A percentile compares a stretch with the other conserved stretches of the same genome.
Conservation (phyloP, 2,888 invertebrate genomes). For the Idaea dimidiata region DNA sequence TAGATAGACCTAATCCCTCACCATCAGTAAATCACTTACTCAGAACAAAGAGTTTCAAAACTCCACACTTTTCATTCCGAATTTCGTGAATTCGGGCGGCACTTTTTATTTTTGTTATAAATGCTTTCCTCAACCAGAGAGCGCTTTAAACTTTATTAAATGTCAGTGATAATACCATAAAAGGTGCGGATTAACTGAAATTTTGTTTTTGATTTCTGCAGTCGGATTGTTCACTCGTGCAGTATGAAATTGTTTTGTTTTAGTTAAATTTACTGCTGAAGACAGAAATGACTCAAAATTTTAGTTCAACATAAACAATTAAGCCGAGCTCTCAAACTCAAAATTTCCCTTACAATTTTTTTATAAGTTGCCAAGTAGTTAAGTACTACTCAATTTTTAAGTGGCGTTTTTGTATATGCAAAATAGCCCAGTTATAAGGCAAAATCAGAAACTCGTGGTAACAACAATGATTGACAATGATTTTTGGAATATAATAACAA, state of each 20-base stretch:
- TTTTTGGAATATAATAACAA: too few species aligned
- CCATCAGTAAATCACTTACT: slow-evolving; percentile 37
- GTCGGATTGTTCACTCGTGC: background rate
- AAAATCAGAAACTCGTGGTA: too few species aligned
- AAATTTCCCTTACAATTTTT: too few species aligned
- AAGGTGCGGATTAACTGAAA: background rate
- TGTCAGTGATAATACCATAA: background rate
- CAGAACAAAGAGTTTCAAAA: slow-evolving; percentile 33
- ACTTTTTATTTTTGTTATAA: slow-evolving; percentile 26
- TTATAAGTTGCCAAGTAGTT: too few species aligned
- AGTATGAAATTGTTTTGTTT: background rate
- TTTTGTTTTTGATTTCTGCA: background rate
- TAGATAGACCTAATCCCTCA: slow-evolving; percentile 30
- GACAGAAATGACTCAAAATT: too few species aligned
- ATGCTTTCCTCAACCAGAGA: slow-evolving; percentile 16
- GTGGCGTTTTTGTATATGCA: too few species aligned
- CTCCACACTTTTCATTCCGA: slow-evolving; percentile 26
- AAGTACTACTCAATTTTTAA: too few species aligned
- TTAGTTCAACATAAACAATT: too few species aligned
- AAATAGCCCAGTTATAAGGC: too few species aligned
- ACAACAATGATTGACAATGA: too few species aligned
- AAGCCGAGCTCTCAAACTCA: too few species aligned
- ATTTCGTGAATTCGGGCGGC: slow-evolving; percentile 24
- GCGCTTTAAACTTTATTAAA: slow-evolving; percentile 5
- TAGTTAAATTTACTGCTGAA: background rate